These are phyloP conservation scores for Paramormyrops hopkinsi DNA, from an alignment of 2,797 vertebrate genomes.

Conservation along the genomic window DNA sequence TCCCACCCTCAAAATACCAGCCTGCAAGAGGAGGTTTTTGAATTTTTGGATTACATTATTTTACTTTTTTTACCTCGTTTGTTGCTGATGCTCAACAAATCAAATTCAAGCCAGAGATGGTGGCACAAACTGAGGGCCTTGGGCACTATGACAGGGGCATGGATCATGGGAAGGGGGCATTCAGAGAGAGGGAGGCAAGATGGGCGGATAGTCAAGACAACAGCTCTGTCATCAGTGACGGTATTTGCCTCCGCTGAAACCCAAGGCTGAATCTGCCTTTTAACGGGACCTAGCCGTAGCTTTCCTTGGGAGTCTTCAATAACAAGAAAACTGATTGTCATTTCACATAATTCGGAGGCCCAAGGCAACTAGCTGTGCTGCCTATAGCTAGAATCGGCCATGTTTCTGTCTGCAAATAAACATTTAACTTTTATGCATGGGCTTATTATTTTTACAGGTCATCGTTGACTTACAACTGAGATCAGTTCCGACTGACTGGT, in stretches of 20 bases:
- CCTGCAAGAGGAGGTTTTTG: not conserved
- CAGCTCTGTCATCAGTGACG: not conserved
- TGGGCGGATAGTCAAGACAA: not conserved
- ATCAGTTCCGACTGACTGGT: not conserved
- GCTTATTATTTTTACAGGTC: not conserved
- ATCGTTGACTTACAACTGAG: not conserved
- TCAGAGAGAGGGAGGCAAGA: not conserved
- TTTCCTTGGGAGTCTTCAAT: not conserved
- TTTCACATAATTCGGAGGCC: not conserved
- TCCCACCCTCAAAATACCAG: not conserved
- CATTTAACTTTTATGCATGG: not conserved
- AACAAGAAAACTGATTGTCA: not conserved
- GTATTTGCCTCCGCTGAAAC: not conserved
- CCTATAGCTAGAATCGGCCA: not conserved
- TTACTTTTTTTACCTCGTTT: not conserved
- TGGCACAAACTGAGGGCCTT: not conserved
- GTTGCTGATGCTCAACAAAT: not conserved
- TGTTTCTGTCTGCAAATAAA: not conserved
- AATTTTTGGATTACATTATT: not conserved
- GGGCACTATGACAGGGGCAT: not conserved
- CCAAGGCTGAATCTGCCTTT: not conserved
- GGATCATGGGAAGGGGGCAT: not conserved
- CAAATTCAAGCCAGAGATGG: not conserved
- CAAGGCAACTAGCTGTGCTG: not conserved
- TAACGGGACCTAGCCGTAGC: not conserved